Percentiles rank a stretch among this genome's conserved stretches.
These are phyloP conservation scores for Hyles vespertilio DNA, from an alignment of 1,140 invertebrate species.

Conservation along the genomic window DNA sequence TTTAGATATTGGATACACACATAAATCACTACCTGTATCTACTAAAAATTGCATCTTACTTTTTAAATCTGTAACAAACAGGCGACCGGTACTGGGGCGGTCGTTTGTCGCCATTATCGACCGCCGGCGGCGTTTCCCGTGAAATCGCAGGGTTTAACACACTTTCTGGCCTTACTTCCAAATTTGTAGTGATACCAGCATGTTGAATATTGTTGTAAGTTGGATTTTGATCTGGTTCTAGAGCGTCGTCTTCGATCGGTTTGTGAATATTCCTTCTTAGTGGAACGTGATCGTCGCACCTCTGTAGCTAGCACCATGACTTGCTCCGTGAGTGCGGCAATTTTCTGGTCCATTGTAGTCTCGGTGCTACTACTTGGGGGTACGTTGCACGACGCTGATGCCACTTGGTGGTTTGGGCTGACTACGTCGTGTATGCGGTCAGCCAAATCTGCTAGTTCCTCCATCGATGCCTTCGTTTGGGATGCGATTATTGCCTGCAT, in stretches of 20 bases:
- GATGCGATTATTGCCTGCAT: conserved; percentile 13
- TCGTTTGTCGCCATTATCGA: conserved; percentile 11
- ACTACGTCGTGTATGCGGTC: background rate
- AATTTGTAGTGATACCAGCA: conserved; percentile 25
- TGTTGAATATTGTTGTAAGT: conserved; percentile 2
- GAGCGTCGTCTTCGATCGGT: too few relatives aligned
- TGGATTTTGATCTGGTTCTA: background rate
- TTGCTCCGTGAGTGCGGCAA: background rate
- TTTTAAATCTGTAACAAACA: conserved; percentile 4
- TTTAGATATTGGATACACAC: conserved; percentile 8
- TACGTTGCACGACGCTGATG: background rate
- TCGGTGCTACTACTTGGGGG: background rate
- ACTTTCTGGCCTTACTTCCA: conserved; percentile 15
- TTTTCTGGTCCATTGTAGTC: background rate
- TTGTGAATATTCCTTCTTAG: conserved; percentile 1
- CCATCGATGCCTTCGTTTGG: background rate
- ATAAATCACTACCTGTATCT: conserved; percentile 9
- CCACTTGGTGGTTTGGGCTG: background rate
- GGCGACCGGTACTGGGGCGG: conserved; percentile 11
- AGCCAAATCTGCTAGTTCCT: conserved; percentile 1
- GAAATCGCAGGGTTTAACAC: conserved; percentile 18
- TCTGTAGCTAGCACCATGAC: background rate
- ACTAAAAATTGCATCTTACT: conserved; percentile 7
- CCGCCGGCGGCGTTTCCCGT: background rate
- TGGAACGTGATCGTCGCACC: conserved; percentile 2